These are phyloP conservation scores for Neoseiulus cucumeris DNA, from an alignment of 1,140 invertebrate genomes.

Conservation along the genomic window DNA sequence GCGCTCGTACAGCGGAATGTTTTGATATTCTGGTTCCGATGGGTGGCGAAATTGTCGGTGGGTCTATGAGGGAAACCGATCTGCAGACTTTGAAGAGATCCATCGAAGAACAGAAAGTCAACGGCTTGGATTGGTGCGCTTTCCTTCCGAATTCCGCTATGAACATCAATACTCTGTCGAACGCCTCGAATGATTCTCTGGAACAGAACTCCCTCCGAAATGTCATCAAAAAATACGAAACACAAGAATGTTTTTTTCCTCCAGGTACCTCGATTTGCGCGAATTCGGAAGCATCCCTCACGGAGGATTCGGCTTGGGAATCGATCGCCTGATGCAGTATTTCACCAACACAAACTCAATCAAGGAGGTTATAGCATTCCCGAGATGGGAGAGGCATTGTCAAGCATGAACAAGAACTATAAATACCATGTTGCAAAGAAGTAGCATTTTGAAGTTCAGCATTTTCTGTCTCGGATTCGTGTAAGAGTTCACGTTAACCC, in stretches of 20 bases:
- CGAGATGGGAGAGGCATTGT: slow-evolving; percentile 73
- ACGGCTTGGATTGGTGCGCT: slow-evolving; percentile 14
- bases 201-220: neutral
- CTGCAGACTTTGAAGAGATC: slow-evolving; percentile 35
- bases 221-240: neutral
- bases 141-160: neutral
- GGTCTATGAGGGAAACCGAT: slow-evolving; percentile 70
- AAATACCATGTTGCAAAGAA: too few relatives aligned
- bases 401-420: slow-evolving; percentile 41
- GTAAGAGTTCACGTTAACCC: too few relatives aligned
- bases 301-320: slow-evolving; percentile 83
- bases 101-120: slow-evolving; percentile 17
- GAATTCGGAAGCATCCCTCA: slow-evolving; percentile 69
- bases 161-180: neutral
- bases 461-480: too few relatives aligned
- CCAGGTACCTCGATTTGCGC: slow-evolving; percentile 63
- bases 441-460: too few relatives aligned
- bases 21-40: slow-evolving; percentile 66
- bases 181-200: neutral
- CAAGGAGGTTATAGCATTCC: slow-evolving; percentile 83
- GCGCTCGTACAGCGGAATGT: slow-evolving; percentile 43
- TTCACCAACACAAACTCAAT: slow-evolving; percentile 62
- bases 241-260: neutral
- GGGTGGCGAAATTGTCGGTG: slow-evolving; percentile 80
- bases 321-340: slow-evolving; percentile 72